Base-by-base conservation (phyloP, 2,113 vertebrate species). In the Corythoichthys intestinalis region DNA sequence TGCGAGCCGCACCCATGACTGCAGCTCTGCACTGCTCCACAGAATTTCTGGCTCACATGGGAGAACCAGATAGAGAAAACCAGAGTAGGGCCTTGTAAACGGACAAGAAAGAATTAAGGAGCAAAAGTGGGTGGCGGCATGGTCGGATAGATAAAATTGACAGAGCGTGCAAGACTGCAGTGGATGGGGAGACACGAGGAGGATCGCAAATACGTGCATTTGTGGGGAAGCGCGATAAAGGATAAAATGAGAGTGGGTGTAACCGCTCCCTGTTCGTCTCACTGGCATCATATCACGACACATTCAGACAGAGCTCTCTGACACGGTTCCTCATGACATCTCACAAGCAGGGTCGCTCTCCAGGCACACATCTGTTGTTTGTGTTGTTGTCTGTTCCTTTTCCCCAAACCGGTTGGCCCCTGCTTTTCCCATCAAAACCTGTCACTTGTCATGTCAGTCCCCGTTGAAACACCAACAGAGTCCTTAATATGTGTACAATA, bases 141-240 rank as follows among this genome's bases (percentile, higher is more conserved):
- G 85, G 76, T 44, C 17, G 73, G 69, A 69, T 38, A 82, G 87
- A 86, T 86, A 83, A 83, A 83, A 86, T 72, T 83, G 83, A 86
- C 78, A 53, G 73, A 73, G 83, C 56, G 54, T 71, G 70, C 68
- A 77, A 71, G 67, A 70, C n/a, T 48, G 74, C 35, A 20, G 68
- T 72, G 79, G 80, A 83, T 74, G 74, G 53, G 20, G 64, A 81
- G 69, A 61, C 66, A 75, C 65, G 65, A 4, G 41, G 66, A 68
- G 78, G 80, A 73, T 74, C 75, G 75, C 52, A 69, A 44, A 13
- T 63, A 50, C 4, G 11, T 70, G 66, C 44, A 38, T 82, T 72
- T 82, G 80, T 75, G 80, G 72, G 59, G 53, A 57, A 44, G 56
- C 28, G 48, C 72, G 83, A 83, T 75, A 76, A 79, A 76, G 77